Evolutionary conservation across 2,113 vertebrate genomes (phyloP).

Genomic region (Otus sunia): DNA sequence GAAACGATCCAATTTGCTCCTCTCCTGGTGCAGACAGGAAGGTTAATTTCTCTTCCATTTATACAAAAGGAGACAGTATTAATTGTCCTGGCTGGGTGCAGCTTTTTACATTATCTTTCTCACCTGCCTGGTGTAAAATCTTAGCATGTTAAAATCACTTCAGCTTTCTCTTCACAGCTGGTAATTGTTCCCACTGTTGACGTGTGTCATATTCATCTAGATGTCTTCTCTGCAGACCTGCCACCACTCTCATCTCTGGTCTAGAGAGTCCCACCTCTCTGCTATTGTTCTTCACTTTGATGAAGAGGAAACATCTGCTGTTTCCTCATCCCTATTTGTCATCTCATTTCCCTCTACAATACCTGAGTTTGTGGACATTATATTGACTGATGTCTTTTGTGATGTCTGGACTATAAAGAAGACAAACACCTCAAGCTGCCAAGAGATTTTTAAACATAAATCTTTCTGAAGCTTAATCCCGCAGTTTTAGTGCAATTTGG

Average conservation of each 20-base stretch:
- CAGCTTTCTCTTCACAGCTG: conserved; percentile 20
- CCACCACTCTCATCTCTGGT: conserved; percentile 13
- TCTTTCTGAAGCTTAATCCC: conserved; percentile 57
- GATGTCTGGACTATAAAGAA: conserved; percentile 51
- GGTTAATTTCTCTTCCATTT: conserved; percentile 38
- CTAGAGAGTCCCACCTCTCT: conserved; percentile 21
- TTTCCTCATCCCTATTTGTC: conserved; percentile 45
- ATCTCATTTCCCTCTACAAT: conserved; percentile 34
- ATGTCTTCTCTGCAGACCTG: conserved; percentile 37
- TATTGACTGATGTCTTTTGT: conserved; percentile 53
- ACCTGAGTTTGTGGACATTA: conserved; percentile 23
- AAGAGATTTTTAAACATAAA: conserved; percentile 57
- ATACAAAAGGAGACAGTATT: neutral
- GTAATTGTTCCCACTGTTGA: neutral
- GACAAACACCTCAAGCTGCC: conserved; percentile 40
- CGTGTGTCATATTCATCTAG: neutral
- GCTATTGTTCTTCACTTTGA: conserved; percentile 57
- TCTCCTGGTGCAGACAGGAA: conserved; percentile 27
- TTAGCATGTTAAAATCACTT: neutral
- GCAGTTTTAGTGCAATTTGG: conserved; percentile 48
- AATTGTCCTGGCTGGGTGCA: neutral
- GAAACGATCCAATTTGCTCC: conserved; percentile 2
- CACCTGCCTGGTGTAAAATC: neutral
- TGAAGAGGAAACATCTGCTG: conserved; percentile 75
- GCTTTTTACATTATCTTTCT: neutral